phyloP scores from a whole-genome alignment of 1,140 invertebrate species.

The Drosophila kurseongensis region DNA sequence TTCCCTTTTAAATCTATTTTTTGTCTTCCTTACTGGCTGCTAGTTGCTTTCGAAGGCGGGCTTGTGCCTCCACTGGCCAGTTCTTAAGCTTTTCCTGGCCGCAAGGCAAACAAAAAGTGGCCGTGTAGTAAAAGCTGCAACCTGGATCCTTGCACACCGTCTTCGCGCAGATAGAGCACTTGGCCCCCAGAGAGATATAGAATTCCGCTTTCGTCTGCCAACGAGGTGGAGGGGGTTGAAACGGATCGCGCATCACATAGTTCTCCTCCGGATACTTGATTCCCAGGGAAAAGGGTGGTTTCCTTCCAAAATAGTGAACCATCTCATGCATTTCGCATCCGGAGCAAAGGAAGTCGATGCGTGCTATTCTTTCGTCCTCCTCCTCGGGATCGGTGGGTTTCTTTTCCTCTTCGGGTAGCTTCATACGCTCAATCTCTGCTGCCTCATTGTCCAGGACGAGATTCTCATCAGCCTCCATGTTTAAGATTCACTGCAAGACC shows the following conservation, averaged over 20 bases:
- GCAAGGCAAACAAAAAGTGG: slow-evolving; percentile 90
- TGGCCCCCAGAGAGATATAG: slow-evolving; percentile 90
- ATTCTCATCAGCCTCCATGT: slow-evolving; percentile 34
- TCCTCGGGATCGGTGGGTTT: slow-evolving; percentile 38
- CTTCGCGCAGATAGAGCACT: slow-evolving; percentile 89
- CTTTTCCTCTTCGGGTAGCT: slow-evolving; percentile 39
- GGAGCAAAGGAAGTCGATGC: slow-evolving; percentile 87
- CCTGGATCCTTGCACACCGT: slow-evolving; percentile 89
- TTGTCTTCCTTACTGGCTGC: slow-evolving; percentile 13
- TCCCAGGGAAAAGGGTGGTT: slow-evolving; percentile 89
- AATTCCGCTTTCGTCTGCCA: slow-evolving; percentile 86
- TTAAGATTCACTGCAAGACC: slow-evolving; percentile 27
- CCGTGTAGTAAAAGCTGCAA: slow-evolving; percentile 93
- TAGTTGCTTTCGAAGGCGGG: slow-evolving; percentile 84
- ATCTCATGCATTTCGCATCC: slow-evolving; percentile 88
- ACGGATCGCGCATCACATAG: slow-evolving; percentile 94
- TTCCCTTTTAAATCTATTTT: not conserved
- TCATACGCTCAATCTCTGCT: slow-evolving; percentile 44
- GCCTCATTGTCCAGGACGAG: slow-evolving; percentile 53
- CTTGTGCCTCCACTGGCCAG: slow-evolving; percentile 88
- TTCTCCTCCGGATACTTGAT: slow-evolving; percentile 88
- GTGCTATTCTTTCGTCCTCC: slow-evolving; percentile 64
- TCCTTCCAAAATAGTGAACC: slow-evolving; percentile 90
- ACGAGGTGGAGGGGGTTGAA: slow-evolving; percentile 86
- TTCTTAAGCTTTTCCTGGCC: slow-evolving; percentile 86